A percentile compares a stretch with the other conserved stretches of the same genome.
Evolutionary conservation across 2,888 invertebrate species (phyloP).

Genomic region (Camponotus fellah): DNA sequence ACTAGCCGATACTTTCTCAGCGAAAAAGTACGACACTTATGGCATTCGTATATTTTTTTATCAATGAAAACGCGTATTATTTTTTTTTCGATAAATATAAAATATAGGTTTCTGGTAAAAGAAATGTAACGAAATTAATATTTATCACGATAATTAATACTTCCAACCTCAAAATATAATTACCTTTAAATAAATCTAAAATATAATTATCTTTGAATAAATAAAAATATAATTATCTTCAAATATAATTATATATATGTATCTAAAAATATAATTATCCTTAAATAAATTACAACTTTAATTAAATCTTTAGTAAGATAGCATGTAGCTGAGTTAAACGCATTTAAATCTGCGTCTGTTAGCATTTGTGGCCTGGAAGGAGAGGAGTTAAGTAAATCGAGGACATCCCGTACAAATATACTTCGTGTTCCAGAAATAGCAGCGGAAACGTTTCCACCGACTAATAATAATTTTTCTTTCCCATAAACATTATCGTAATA

Average conservation of each 20-base stretch:
- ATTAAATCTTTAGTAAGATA: slow-evolving; percentile 1
- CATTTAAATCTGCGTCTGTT: not conserved
- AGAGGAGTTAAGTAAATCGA: slow-evolving; percentile 9
- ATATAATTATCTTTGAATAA: no score
- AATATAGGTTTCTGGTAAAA: not conserved
- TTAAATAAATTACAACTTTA: not conserved
- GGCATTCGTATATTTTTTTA: not conserved
- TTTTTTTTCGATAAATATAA: not conserved
- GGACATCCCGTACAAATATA: slow-evolving; percentile 38
- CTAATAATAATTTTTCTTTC: slow-evolving; percentile 5
- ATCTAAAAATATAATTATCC: no score
- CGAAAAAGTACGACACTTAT: not conserved
- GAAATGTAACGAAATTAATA: not conserved
- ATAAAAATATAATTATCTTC: no score
- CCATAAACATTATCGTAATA: not conserved
- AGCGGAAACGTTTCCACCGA: not conserved
- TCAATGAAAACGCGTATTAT: not conserved
- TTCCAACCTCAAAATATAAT: not conserved
- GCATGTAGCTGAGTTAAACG: not conserved
- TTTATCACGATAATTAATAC: not conserved
- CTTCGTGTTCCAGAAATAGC: slow-evolving; percentile 4
- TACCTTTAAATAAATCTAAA: not conserved
- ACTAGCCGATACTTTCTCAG: no score
- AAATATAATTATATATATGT: no score
- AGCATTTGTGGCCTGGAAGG: not conserved